phyloP scores from a whole-genome alignment of 2,888 invertebrate species.

The Dascillus cervinus region DNA sequence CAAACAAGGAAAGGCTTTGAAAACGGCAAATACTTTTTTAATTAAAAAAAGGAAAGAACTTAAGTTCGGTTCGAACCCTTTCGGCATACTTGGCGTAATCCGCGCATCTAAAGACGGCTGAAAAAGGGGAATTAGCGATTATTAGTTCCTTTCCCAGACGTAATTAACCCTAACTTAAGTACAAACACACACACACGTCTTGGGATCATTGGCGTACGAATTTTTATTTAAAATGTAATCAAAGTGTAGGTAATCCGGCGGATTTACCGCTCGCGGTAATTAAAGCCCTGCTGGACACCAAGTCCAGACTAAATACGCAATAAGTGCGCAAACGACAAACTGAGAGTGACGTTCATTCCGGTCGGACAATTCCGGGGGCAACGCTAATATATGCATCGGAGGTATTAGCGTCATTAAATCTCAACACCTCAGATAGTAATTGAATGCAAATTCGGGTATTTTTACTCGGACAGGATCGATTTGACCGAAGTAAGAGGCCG shows the following conservation, averaged over 20 bases:
- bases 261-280: conserved; percentile 28
- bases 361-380: conserved; percentile 17
- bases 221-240: conserved; percentile 27
- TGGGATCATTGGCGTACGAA: conserved; percentile 3
- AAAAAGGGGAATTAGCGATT: conserved; percentile 23
- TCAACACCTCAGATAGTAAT: conserved; percentile 26
- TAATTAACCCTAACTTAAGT: conserved; percentile 24
- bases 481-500: too few relatives aligned
- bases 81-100: too few relatives aligned
- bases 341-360: conserved; percentile 25
- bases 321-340: conserved; percentile 34
- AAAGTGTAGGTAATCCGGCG: conserved; percentile 25
- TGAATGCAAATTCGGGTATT: conserved; percentile 30
- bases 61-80: too few relatives aligned
- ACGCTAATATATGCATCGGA: conserved; percentile 30
- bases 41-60: too few relatives aligned
- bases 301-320: conserved; percentile 31
- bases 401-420: conserved; percentile 31
- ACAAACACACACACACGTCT: conserved; percentile 18
- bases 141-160: conserved; percentile 23
- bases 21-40: too few relatives aligned
- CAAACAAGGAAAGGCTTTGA: too few relatives aligned
- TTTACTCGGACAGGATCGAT: too few relatives aligned
- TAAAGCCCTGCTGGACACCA: conserved; percentile 29
- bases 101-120: conserved; percentile 24